Conservation (phyloP, 2,888 invertebrate genomes). For the Ochropleura leucogaster region DNA sequence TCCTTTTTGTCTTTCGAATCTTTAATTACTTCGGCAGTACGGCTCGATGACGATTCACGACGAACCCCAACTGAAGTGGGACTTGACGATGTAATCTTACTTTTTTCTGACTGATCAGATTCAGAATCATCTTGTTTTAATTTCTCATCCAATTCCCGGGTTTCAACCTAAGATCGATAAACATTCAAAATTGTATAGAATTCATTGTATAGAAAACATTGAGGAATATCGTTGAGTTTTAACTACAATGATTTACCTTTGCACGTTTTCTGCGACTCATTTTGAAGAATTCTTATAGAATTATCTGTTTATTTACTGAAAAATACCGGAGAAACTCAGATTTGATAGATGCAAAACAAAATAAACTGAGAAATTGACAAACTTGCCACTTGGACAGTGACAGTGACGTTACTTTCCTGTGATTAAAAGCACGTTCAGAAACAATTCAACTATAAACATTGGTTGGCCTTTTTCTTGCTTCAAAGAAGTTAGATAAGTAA, state of each 20-base stretch:
- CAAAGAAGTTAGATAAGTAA: too few relatives aligned
- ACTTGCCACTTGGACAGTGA: slow-evolving; percentile 10
- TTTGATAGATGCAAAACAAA: slow-evolving; percentile 50
- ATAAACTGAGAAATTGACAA: slow-evolving; percentile 33
- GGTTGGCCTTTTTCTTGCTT: too few relatives aligned
- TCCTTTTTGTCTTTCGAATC: slow-evolving; percentile 84
- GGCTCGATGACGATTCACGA: slow-evolving; percentile 89
- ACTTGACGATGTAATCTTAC: slow-evolving; percentile 90
- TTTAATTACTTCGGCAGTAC: slow-evolving; percentile 82
- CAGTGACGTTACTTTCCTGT: not conserved
- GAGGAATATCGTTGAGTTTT: not conserved
- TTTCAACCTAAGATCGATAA: slow-evolving; percentile 87
- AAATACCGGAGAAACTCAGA: not conserved
- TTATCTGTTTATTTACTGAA: not conserved
- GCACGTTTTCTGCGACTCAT: slow-evolving; percentile 92
- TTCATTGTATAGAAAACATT: slow-evolving; percentile 33
- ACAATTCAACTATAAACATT: not conserved
- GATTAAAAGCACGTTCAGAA: not conserved
- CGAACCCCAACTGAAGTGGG: slow-evolving; percentile 88
- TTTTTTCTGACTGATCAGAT: slow-evolving; percentile 92
- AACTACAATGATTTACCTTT: slow-evolving; percentile 78
- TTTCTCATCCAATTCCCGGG: slow-evolving; percentile 92
- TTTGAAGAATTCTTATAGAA: slow-evolving; percentile 53
- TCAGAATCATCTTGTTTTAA: slow-evolving; percentile 92
- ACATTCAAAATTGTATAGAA: slow-evolving; percentile 88